Base-by-base conservation (phyloP, 2,797 vertebrate species). In the Microctenopoma lineatum region DNA sequence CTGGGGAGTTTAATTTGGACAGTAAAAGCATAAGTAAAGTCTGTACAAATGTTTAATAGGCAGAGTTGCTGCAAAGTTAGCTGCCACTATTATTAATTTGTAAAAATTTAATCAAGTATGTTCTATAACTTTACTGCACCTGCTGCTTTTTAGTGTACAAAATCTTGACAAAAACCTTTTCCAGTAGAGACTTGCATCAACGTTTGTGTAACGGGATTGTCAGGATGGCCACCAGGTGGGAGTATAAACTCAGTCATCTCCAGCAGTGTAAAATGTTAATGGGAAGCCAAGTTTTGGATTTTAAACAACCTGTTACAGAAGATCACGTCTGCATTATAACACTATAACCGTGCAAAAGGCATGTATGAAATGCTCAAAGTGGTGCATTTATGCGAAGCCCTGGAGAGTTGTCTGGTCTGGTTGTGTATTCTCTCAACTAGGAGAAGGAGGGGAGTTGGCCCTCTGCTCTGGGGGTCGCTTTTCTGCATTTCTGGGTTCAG, bases 301-400 rank as follows among this genome's bases (percentile, higher is more conserved):
- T 59, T 66, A 81, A 91, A 86, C 87, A 91, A 92, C 90, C 88
- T 92, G 91, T 88, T 90, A 73, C 57, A 80, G 79, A 76, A 60
- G 82, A 79, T 81, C 70, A 71, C 68, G 71, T 39, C 34, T 60
- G 54, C 15, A 15, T 77, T 59, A 57, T 75, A 86, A 82, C 57
- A 79, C 63, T 41, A 38, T 41, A 53, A 74, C 69, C 57, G 52
- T 63, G 56, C 68, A 71, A 59, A 55, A 69, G 56, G 42, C 77
- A 51, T 79, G 66, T 58, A 39, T 76, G 34, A 84, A 41, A 84
- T 70, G 36, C 48, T 66, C 10, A 70, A 67, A 69, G 56, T 59
- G 52, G 52, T 60, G 38, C 32, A 45, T 67, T 69, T 75, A 34
- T 7, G 21, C 21, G 21, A 54, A 71, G 47, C 27, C 42, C 29